A percentile compares a stretch with the other conserved stretches of the same genome.
Conservation (phyloP, 2,888 invertebrate genomes). For the Harpagoxenus sublaevis region DNA sequence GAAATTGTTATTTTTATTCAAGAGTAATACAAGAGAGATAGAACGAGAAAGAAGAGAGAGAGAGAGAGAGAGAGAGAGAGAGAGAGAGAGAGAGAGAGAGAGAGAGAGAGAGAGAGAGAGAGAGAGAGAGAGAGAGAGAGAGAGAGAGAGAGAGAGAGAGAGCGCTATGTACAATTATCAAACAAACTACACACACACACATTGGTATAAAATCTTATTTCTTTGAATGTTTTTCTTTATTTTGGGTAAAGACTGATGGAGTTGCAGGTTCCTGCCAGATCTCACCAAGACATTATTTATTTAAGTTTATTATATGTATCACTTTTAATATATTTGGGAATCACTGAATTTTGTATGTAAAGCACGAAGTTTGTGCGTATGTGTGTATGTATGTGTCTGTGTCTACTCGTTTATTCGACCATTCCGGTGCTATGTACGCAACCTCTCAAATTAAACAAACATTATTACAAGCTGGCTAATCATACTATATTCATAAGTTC, state of each 20-base stretch:
- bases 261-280: conserved; percentile 64
- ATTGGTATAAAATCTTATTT: not conserved
- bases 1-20: conserved; percentile 8
- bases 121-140: not conserved
- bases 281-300: conserved; percentile 61
- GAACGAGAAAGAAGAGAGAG: not conserved
- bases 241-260: conserved; percentile 1
- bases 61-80: not conserved
- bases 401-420: not conserved
- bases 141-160: too few species aligned
- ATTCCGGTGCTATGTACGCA: conserved; percentile 41
- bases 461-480: conserved; percentile 66
- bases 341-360: conserved; percentile 59
- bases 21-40: not conserved
- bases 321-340: conserved; percentile 10
- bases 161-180: too few species aligned
- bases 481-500: conserved; percentile 71
- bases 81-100: not conserved
- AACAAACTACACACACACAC: not conserved
- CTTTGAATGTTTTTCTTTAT: not conserved
- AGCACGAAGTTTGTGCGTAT: conserved; percentile 3
- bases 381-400: conserved; percentile 29
- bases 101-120: too few species aligned
- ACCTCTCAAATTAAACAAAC: conserved; percentile 51
- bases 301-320: conserved; percentile 48